Evolutionary conservation across 2,888 invertebrate genomes (phyloP).

Genomic region (Pristionchus mayeri): DNA sequence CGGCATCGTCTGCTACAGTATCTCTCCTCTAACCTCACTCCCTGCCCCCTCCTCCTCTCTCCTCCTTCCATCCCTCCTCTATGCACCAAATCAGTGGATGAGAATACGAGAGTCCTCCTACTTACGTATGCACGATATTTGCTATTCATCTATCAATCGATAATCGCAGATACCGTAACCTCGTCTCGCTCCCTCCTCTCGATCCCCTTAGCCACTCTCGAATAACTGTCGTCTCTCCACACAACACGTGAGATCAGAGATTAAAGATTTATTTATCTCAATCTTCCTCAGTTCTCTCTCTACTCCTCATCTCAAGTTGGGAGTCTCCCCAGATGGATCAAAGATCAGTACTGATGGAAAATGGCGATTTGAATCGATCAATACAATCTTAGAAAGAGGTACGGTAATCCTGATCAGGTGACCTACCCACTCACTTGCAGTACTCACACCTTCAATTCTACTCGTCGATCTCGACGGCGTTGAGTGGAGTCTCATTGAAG

Average conservation of each 20-base stretch:
- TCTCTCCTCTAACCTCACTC: neutral
- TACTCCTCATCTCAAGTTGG: neutral
- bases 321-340: constrained; percentile 39
- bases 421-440: neutral
- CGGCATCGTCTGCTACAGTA: constrained; percentile 5
- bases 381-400: constrained; percentile 27
- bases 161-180: constrained; percentile 10
- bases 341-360: constrained; percentile 12
- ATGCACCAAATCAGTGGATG: neutral
- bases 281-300: neutral
- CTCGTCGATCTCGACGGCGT: constrained; percentile 18
- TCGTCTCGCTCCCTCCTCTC: neutral
- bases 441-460: neutral
- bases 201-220: neutral
- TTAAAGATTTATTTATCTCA: neutral
- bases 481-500: constrained; percentile 34
- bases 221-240: neutral
- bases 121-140: neutral
- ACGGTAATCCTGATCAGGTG: neutral
- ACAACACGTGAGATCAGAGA: constrained; percentile 34
- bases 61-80: constrained; percentile 14
- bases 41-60: neutral
- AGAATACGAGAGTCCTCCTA: neutral
- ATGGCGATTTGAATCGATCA: constrained; percentile 25
- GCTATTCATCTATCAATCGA: neutral